Conservation (phyloP, 2,797 vertebrate species). For the Rhinichthys osculus region DNA sequence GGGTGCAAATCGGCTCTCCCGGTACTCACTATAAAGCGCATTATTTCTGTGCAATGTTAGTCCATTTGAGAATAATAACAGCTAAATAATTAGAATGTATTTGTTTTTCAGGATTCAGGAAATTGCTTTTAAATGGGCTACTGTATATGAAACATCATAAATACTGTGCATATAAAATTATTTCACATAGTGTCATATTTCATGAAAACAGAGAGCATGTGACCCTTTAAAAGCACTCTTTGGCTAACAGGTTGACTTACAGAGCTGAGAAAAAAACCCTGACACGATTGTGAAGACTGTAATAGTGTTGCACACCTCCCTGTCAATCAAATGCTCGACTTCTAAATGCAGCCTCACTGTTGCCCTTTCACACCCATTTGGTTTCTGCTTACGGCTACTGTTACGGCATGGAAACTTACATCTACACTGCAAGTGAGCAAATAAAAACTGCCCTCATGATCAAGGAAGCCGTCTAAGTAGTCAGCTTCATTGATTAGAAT, state of each 20-base stretch:
- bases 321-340: slow-evolving; percentile 71
- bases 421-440: not conserved
- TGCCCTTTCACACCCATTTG: slow-evolving; percentile 67
- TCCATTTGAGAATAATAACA: slow-evolving; percentile 1
- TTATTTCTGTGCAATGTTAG: not conserved
- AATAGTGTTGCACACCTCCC: slow-evolving; percentile 62
- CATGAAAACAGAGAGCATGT: slow-evolving; percentile 21
- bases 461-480: not conserved
- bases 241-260: not conserved
- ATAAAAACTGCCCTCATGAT: slow-evolving; percentile 31
- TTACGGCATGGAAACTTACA: slow-evolving; percentile 62
- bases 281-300: not conserved
- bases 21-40: not conserved
- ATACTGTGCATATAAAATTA: not conserved
- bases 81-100: not conserved
- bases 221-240: not conserved
- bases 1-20: slow-evolving; percentile 5
- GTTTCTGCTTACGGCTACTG: slow-evolving; percentile 70
- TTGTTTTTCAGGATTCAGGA: not conserved
- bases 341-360: slow-evolving; percentile 76
- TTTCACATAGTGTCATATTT: slow-evolving; percentile 3
- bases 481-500: slow-evolving; percentile 1
- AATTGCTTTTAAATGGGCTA: not conserved
- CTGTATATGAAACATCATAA: not conserved
- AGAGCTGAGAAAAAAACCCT: slow-evolving; percentile 1